A percentile compares a stretch with the other conserved stretches of the same genome.
These are phyloP conservation scores for Conus canariensis DNA, from an alignment of 2,888 invertebrate genomes.

Conservation along the genomic window DNA sequence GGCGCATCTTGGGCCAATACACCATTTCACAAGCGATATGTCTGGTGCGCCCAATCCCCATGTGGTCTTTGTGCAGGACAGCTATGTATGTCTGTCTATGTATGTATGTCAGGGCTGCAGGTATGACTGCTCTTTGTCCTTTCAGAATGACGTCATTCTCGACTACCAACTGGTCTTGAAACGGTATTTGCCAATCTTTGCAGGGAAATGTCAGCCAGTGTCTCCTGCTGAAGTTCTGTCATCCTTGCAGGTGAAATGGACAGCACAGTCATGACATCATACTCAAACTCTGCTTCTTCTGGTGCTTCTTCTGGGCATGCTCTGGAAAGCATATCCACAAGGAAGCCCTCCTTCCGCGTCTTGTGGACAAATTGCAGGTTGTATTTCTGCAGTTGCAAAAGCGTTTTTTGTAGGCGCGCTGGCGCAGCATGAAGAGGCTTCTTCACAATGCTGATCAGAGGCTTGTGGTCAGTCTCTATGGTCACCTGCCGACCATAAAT, in stretches of 20 bases:
- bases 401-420: neutral
- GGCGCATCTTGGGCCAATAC: too few species aligned
- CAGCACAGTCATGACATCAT: neutral
- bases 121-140: slow-evolving; percentile 10
- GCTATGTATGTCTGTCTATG: too few species aligned
- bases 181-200: neutral
- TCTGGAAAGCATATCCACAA: neutral
- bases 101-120: neutral
- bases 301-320: neutral
- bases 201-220: neutral
- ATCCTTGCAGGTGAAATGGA: slow-evolving; percentile 20
- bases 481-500: neutral
- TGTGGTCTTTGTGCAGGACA: neutral
- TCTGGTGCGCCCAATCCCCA: neutral
- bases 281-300: slow-evolving; percentile 5
- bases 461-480: neutral
- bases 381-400: neutral
- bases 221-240: slow-evolving; percentile 19
- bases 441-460: slow-evolving; percentile 7
- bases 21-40: neutral
- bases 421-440: slow-evolving; percentile 41
- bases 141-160: slow-evolving; percentile 13
- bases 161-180: slow-evolving; percentile 37
- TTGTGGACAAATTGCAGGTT: neutral
- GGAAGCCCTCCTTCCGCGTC: neutral